A percentile compares a stretch with the other conserved stretches of the same genome.
Evolutionary conservation across 2,797 vertebrate genomes (phyloP).

Genomic region (Hirundo rustica): DNA sequence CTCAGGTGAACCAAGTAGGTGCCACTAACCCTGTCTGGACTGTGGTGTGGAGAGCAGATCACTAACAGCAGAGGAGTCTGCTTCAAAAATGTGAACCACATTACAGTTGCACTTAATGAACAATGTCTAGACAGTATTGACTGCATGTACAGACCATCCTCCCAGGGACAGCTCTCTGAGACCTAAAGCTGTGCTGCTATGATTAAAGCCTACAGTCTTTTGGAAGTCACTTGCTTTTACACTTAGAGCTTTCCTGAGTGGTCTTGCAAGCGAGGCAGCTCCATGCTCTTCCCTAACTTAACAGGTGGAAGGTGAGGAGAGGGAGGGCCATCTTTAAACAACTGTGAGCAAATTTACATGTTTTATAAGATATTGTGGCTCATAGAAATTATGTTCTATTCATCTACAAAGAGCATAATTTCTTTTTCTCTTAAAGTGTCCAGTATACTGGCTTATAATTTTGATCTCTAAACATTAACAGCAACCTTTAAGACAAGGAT

Average conservation of each 20-base stretch:
- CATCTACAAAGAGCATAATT: background rate
- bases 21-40: background rate
- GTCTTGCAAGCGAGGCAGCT: rapidly evolving
- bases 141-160: background rate
- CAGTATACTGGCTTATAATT: background rate
- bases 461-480: background rate
- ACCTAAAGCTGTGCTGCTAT: background rate
- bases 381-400: background rate
- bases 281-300: background rate
- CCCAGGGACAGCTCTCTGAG: background rate
- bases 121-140: background rate
- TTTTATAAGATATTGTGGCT: background rate
- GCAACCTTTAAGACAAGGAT: background rate
- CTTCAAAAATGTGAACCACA: background rate
- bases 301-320: background rate
- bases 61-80: background rate
- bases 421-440: background rate
- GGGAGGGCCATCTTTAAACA: background rate
- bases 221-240: background rate
- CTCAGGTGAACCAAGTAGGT: rapidly evolving
- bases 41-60: rapidly evolving
- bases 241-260: background rate
- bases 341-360: background rate
- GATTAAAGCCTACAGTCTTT: background rate
- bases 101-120: background rate